Base-by-base conservation (phyloP, 2,797 vertebrate genomes). In the Podarcis siculus region DNA sequence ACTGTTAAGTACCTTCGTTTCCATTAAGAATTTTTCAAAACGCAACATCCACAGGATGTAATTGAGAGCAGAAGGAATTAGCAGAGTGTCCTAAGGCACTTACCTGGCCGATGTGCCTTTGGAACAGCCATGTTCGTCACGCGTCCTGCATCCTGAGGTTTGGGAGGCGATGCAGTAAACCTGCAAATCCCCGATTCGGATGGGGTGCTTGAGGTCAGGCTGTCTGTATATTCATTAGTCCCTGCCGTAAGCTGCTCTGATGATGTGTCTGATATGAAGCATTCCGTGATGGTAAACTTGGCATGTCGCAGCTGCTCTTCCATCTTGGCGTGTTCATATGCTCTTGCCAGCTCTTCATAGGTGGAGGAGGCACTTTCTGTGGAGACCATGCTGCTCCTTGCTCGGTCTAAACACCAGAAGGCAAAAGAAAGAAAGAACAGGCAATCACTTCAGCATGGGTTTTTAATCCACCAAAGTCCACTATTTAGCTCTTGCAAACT, bases 221-320 rank as follows among this genome's bases (percentile, higher is more conserved):
- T 99, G 98, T 99, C 98, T 4, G 99, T 99, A 97, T 99, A 99
- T 95, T 99, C 99, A 10, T 99, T 99, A 96, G 99, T 99, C 97
- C 98, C 99, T 93, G 99, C 98, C 79, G 99, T 99, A 97, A 99
- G 97, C 97, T 99, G 99, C 93, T 99, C 99, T 0, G 99, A 99
- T 0, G 99, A 99, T 0, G 99, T 99, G 97, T 99, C 99, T 3
- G 99, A 99, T 94, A 99, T 99, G 98, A 99, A 99, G 98, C 99
- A 99, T 94, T 99, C 99, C 0, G 99, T 99, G 97, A 99, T 99
- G 96, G 99, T 99, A 98, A 99, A 99, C 97, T 99, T 99, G 95
- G 99, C 99, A 1, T 99, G 98, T 81, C 99, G 97, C 94, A 99
- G 97, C 96, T 99, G 99, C 92, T 99, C 99, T 94, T 99, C 99